phyloP scores from a whole-genome alignment of 2,113 vertebrate genomes.

The Tyto alba region DNA sequence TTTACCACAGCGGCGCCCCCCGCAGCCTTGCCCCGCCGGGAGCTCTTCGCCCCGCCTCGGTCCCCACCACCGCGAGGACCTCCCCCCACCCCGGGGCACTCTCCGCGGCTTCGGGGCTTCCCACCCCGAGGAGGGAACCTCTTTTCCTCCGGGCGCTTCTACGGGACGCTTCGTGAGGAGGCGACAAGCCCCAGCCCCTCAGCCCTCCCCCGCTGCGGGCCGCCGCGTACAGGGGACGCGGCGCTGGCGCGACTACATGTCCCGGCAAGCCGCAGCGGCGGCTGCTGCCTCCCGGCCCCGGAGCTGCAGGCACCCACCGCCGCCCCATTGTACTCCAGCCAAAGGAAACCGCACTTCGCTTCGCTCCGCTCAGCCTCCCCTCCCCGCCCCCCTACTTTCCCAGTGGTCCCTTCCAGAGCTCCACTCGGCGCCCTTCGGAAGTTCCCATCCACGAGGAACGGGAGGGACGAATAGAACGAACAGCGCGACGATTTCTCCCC shows the following conservation, averaged over 20 bases:
- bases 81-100: not conserved
- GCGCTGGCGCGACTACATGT: not conserved
- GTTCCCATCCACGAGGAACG: not conserved
- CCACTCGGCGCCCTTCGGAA: not conserved
- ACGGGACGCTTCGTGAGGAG: not conserved
- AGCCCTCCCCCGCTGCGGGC: not conserved
- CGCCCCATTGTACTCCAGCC: not conserved
- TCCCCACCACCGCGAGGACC: not conserved
- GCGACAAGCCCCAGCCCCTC: not conserved
- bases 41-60: not conserved
- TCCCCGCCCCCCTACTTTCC: not conserved
- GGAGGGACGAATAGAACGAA: too few relatives aligned
- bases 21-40: not conserved
- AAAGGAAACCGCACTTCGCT: not conserved
- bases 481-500: not conserved
- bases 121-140: not conserved
- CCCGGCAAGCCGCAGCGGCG: not conserved
- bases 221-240: not conserved
- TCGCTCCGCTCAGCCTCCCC: too few relatives aligned
- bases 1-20: not conserved
- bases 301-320: not conserved
- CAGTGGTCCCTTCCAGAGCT: constrained; percentile 7
- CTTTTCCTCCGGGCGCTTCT: not conserved
- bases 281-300: not conserved
- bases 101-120: not conserved